Conservation (phyloP, 2,797 vertebrate species). For the Enteromius paludinosus region DNA sequence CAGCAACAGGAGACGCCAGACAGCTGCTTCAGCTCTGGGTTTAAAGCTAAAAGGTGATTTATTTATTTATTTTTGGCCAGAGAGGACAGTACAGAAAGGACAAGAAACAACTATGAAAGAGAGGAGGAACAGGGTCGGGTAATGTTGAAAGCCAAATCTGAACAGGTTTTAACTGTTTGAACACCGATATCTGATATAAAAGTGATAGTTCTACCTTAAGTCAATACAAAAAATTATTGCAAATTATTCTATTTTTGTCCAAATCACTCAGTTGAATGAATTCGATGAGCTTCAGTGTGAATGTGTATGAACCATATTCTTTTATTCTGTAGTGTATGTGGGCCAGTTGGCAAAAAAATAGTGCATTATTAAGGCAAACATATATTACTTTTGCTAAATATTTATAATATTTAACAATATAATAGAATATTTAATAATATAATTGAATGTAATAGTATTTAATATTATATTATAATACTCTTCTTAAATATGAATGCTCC, state of each 20-base stretch:
- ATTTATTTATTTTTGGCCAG: neutral
- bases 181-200: neutral
- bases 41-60: constrained; percentile 3
- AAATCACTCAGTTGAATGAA: neutral
- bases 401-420: neutral
- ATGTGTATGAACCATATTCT: too few species aligned
- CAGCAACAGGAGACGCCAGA: constrained; percentile 62
- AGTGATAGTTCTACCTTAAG: neutral
- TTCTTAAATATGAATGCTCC: too few species aligned
- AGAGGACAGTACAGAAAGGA: neutral
- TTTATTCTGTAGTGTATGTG: too few species aligned
- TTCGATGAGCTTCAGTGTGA: neutral
- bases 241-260: neutral
- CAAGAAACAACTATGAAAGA: neutral
- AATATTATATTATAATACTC: too few species aligned
- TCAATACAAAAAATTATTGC: neutral
- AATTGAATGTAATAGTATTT: neutral
- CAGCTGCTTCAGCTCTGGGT: constrained; percentile 5
- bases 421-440: neutral
- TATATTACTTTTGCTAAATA: neutral
- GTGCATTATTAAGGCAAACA: neutral
- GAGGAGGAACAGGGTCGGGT: neutral
- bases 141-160: neutral
- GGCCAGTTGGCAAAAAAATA: too few species aligned
- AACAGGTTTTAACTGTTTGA: neutral